Evolutionary conservation across 2,113 vertebrate genomes (phyloP).

Genomic region (Leptosomus discolor): DNA sequence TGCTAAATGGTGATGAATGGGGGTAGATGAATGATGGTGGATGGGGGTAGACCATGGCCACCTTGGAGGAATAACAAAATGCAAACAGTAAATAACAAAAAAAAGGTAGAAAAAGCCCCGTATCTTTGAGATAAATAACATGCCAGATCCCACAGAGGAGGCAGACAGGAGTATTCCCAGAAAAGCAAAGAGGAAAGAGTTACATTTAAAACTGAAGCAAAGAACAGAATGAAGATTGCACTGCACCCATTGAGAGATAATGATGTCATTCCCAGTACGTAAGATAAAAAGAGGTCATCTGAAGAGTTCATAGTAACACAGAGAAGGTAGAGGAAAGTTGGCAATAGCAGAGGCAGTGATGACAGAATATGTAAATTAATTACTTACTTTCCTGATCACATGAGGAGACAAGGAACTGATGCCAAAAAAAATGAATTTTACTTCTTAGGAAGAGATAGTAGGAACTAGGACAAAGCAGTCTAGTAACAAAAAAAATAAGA

Average conservation of each 20-base stretch:
- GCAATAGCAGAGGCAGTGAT: background rate
- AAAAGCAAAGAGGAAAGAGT: background rate
- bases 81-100: background rate
- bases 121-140: background rate
- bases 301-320: background rate
- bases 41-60: background rate
- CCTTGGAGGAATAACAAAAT: background rate
- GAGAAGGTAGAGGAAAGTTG: background rate
- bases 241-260: background rate
- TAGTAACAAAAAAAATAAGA: background rate
- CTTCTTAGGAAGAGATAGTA: background rate
- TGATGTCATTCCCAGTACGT: background rate
- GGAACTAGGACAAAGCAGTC: background rate
- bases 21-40: background rate
- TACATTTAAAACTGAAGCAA: background rate
- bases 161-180: background rate
- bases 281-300: background rate
- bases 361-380: background rate
- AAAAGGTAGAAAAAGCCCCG: rapidly evolving
- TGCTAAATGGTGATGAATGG: background rate
- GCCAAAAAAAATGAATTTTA: background rate
- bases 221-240: background rate
- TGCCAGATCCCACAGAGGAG: background rate
- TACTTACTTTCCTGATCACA: background rate
- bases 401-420: rapidly evolving